These are phyloP conservation scores for Sturnus vulgaris DNA, from an alignment of 2,113 vertebrate species.

Conservation along the genomic window DNA sequence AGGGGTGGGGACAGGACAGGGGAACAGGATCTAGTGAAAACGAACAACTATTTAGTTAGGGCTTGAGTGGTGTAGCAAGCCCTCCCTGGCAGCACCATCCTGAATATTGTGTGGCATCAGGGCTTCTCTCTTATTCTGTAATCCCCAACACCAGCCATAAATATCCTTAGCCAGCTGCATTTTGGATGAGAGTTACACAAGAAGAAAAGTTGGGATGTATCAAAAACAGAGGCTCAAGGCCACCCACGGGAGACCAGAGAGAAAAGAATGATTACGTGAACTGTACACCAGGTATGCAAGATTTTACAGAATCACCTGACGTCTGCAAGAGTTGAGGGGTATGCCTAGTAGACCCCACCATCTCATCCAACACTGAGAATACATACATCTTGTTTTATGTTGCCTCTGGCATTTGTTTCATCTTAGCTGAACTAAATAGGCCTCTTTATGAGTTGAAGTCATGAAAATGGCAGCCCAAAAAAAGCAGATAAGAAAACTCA, in stretches of 20 bases:
- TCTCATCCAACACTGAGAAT: neutral
- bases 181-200: neutral
- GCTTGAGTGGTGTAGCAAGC: neutral
- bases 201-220: neutral
- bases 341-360: neutral
- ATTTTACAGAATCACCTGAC: neutral
- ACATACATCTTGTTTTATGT: neutral
- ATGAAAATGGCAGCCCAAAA: neutral
- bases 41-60: neutral
- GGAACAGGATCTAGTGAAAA: neutral
- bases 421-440: neutral
- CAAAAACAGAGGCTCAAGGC: neutral
- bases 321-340: neutral
- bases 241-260: neutral
- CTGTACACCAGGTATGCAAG: accelerated
- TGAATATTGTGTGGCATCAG: accelerated
- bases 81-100: neutral
- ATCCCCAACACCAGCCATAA: neutral
- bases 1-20: neutral
- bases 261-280: neutral
- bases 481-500: neutral
- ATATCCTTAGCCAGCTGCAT: neutral
- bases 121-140: neutral
- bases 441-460: neutral
- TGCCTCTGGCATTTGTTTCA: neutral